These are phyloP conservation scores for Samia ricini DNA, from an alignment of 1,140 invertebrate species.

Conservation along the genomic window DNA sequence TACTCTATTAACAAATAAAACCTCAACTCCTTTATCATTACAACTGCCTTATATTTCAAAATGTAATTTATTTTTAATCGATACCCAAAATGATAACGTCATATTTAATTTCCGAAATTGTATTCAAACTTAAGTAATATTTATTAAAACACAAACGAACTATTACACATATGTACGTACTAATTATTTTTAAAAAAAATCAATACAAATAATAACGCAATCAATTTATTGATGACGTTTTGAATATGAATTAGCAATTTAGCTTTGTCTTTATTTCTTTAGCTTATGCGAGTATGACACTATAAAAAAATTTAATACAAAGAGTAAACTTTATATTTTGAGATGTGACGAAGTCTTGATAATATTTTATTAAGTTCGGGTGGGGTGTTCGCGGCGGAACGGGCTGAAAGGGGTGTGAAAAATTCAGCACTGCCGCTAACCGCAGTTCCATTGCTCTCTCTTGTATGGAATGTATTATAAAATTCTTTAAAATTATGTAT, in stretches of 20 bases:
- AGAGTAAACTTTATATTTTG: conserved; percentile 45
- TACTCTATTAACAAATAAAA: too few species aligned
- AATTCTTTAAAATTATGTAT: conserved; percentile 23
- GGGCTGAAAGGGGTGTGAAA: conserved; percentile 45
- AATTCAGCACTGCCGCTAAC: conserved; percentile 52
- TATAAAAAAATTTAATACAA: background rate
- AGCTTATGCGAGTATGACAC: background rate
- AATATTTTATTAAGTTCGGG: conserved; percentile 63
- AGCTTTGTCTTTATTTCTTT: background rate
- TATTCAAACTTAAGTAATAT: too few species aligned
- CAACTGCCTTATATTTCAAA: too few species aligned
- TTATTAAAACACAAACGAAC: too few species aligned
- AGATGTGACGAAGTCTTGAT: conserved; percentile 63
- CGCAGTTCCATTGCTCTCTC: conserved; percentile 34
- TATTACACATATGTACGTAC: too few species aligned
- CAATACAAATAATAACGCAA: background rate
- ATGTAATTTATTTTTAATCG: too few species aligned
- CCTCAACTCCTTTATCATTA: too few species aligned
- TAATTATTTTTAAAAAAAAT: too few species aligned
- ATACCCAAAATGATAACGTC: too few species aligned
- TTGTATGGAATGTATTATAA: conserved; percentile 43
- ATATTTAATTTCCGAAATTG: too few species aligned
- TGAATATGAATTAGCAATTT: conserved; percentile 5
- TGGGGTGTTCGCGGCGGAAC: conserved; percentile 30
- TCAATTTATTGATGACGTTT: background rate